A percentile compares a stretch with the other conserved stretches of the same genome.
phyloP scores from a whole-genome alignment of 2,888 invertebrate genomes.

The Chloromyia formosa region DNA sequence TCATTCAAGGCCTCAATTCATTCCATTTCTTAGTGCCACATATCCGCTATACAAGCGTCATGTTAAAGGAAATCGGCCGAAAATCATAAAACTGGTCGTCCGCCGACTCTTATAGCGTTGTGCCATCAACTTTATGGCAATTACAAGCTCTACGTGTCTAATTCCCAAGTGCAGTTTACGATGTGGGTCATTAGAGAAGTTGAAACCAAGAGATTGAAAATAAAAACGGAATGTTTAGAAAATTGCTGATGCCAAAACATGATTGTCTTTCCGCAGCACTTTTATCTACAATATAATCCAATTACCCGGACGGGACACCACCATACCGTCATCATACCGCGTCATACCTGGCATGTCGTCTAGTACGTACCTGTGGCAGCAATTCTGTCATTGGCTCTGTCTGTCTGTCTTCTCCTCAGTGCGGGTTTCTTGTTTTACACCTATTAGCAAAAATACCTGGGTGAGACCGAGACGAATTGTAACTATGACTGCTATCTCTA shows the following conservation, averaged over 20 bases:
- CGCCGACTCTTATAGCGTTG: background rate
- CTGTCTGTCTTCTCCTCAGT: background rate
- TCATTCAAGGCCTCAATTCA: too few species aligned
- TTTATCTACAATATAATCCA: conserved; percentile 14
- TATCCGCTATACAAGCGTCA: too few species aligned
- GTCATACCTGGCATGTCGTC: too few species aligned
- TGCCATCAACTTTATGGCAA: conserved; percentile 26
- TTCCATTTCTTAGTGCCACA: too few species aligned
- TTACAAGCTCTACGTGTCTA: conserved; percentile 34
- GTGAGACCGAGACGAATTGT: too few species aligned
- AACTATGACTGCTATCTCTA: too few species aligned
- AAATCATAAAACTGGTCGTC: conserved; percentile 15
- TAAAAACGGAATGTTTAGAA: background rate
- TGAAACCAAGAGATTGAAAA: conserved; percentile 1
- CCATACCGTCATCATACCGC: too few species aligned
- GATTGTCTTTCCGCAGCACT: conserved; percentile 18
- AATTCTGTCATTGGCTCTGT: background rate
- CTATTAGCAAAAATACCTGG: background rate
- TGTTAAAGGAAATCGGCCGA: background rate
- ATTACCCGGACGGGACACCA: background rate
- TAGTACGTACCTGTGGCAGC: too few species aligned
- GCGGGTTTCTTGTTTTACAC: background rate
- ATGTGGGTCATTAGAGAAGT: conserved; percentile 39
- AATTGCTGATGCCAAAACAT: conserved; percentile 30
- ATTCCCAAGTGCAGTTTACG: conserved; percentile 38